A percentile compares a stretch with the other conserved stretches of the same genome.
phyloP scores from a whole-genome alignment of 2,797 vertebrate species.

The Syngnathus rostellatus region DNA sequence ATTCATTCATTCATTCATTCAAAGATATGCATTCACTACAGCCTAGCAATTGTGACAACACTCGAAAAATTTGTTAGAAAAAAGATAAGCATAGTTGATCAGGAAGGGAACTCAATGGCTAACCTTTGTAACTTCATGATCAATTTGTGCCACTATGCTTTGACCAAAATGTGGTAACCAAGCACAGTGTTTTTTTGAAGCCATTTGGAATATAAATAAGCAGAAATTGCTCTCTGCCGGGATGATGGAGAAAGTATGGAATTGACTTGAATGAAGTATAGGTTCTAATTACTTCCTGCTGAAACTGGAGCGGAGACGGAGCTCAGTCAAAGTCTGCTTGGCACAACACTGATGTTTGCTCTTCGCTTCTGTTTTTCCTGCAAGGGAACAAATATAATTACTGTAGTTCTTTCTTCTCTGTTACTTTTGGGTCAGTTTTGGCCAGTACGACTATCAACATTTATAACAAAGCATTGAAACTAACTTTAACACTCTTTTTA shows the following conservation, averaged over 20 bases:
- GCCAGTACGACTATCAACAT: not conserved
- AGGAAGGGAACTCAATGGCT: conserved; percentile 19
- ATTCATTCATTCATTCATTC: not conserved
- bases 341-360: not conserved
- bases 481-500: not conserved
- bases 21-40: not conserved
- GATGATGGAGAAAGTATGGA: conserved; percentile 53
- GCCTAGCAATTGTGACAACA: not conserved
- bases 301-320: conserved; percentile 49
- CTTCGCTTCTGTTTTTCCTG: not conserved
- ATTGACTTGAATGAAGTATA: conserved; percentile 57
- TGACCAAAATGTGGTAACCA: conserved; percentile 28
- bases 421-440: not conserved
- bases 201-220: conserved; percentile 46
- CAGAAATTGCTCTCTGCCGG: conserved; percentile 56
- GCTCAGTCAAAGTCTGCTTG: conserved; percentile 5
- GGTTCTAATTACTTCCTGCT: conserved; percentile 63
- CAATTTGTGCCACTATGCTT: conserved; percentile 38
- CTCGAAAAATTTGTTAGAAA: too few relatives aligned
- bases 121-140: conserved; percentile 33
- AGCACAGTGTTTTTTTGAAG: conserved; percentile 35
- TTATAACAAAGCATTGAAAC: not conserved
- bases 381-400: not conserved
- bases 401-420: not conserved
- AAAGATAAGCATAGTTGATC: conserved; percentile 6